Evolutionary conservation across 2,113 vertebrate species (phyloP).

Genomic region (Pelobates fuscus): DNA sequence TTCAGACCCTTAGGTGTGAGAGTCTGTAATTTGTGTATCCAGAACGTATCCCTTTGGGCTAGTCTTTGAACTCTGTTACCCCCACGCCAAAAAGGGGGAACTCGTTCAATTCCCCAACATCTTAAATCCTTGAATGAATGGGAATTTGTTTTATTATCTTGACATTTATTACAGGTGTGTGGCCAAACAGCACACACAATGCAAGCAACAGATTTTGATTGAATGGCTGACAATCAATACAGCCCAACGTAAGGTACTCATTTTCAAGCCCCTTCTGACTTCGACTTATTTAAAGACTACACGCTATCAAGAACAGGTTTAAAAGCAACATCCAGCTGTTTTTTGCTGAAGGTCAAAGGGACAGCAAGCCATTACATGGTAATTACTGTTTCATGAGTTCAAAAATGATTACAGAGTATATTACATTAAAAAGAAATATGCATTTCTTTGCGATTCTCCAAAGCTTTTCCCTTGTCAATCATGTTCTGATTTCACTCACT

Average conservation of each 20-base stretch:
- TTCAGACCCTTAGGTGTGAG: too few species aligned
- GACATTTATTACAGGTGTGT: background rate
- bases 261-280: constrained; percentile 38
- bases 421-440: constrained; percentile 46
- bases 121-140: too few species aligned
- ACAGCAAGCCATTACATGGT: constrained; percentile 38
- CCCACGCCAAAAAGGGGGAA: too few species aligned
- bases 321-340: constrained; percentile 43
- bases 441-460: background rate
- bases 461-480: constrained; percentile 28
- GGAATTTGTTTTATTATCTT: background rate
- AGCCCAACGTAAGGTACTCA: constrained; percentile 2
- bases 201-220: constrained; percentile 15
- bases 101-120: too few species aligned
- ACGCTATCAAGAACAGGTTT: constrained; percentile 38
- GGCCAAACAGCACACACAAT: constrained; percentile 31
- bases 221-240: constrained; percentile 20
- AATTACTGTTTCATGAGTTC: constrained; percentile 48
- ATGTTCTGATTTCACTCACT: constrained; percentile 8
- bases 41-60: too few species aligned
- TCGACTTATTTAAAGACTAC: constrained; percentile 51
- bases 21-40: too few species aligned
- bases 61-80: too few species aligned
- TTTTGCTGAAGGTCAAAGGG: constrained; percentile 50
- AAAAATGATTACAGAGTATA: constrained; percentile 46